These are phyloP conservation scores for Drosophila maculinotata DNA, from an alignment of 2,888 invertebrate species.

Conservation along the genomic window DNA sequence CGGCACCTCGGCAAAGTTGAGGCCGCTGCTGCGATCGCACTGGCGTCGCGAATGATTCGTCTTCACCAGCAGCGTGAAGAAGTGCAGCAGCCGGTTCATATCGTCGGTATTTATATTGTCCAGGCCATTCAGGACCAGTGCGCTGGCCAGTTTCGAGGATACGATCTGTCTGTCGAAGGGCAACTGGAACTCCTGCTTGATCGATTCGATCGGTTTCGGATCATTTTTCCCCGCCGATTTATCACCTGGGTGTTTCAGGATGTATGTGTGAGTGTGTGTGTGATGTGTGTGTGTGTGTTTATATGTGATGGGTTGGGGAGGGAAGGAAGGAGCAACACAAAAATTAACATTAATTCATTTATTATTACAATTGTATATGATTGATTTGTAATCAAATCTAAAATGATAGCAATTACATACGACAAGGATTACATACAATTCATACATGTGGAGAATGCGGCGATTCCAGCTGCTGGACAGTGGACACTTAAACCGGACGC, in stretches of 20 bases:
- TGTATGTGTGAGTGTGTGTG: neutral
- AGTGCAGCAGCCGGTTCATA: conserved; percentile 91
- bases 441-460: conserved; percentile 9
- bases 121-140: conserved; percentile 91
- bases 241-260: conserved; percentile 18
- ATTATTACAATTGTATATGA: conserved; percentile 5
- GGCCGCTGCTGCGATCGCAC: conserved; percentile 8
- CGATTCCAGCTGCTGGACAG: conserved; percentile 11
- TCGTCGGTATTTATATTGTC: conserved; percentile 92
- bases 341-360: conserved; percentile 31
- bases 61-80: conserved; percentile 90
- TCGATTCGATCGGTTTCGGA: conserved; percentile 1
- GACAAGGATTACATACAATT: conserved; percentile 37
- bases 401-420: neutral
- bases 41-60: conserved; percentile 32
- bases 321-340: conserved; percentile 26
- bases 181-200: conserved; percentile 41
- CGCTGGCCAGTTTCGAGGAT: conserved; percentile 92
- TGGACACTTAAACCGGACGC: conserved; percentile 29
- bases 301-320: neutral
- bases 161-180: conserved; percentile 91
- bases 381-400: neutral
- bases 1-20: conserved; percentile 44
- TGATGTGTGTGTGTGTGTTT: neutral
- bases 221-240: neutral